Conservation (phyloP, 2,113 vertebrate genomes). For the Vireo altiloquus region DNA sequence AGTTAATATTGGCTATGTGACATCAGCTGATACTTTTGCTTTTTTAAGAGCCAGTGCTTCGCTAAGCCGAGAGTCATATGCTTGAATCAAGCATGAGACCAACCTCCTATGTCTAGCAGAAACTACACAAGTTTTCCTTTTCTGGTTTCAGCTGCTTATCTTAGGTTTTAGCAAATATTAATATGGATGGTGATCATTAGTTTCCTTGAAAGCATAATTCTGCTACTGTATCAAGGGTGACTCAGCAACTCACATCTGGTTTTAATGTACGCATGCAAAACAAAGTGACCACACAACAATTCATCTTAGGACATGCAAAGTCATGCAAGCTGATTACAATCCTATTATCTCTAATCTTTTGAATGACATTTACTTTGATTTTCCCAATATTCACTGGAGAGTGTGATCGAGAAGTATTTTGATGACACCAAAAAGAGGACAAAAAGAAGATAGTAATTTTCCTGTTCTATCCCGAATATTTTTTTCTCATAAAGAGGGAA, state of each 20-base stretch:
- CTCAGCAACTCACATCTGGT: neutral
- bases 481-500: neutral
- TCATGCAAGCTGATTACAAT: neutral
- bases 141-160: neutral
- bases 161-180: neutral
- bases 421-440: neutral
- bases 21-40: neutral
- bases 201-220: slow-evolving; percentile 3
- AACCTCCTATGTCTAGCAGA: neutral
- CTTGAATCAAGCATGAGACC: neutral
- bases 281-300: neutral
- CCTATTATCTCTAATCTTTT: neutral
- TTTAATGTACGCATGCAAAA: neutral
- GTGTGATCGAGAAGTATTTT: neutral
- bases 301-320: neutral
- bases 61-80: neutral
- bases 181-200: neutral
- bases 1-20: neutral
- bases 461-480: neutral
- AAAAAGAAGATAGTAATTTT: neutral
- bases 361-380: neutral
- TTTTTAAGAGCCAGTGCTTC: neutral
- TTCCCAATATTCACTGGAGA: neutral
- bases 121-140: neutral
- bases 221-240: slow-evolving; percentile 6